These are phyloP conservation scores for Baronia brevicornis DNA, from an alignment of 2,888 invertebrate species.

Conservation along the genomic window DNA sequence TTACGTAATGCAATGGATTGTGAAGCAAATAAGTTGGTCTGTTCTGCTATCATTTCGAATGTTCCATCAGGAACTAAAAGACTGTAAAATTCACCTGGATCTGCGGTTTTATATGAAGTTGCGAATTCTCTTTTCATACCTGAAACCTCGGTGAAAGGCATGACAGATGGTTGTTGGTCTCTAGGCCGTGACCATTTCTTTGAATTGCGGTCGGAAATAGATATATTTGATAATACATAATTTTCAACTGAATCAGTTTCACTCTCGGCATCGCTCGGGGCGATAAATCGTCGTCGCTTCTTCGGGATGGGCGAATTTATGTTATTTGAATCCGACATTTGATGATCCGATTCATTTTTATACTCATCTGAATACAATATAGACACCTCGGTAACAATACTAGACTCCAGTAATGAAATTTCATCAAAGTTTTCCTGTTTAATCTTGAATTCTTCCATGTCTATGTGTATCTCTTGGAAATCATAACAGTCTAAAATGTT, in stretches of 20 bases:
- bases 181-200: background rate
- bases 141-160: constrained; percentile 4
- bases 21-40: constrained; percentile 11
- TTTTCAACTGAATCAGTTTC: constrained; percentile 1
- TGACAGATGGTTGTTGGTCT: background rate
- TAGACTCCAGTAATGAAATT: no score
- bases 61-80: constrained; percentile 6
- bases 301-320: no score
- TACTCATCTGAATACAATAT: no score
- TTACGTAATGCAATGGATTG: no score
- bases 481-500: no score
- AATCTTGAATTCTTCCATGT: no score
- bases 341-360: no score
- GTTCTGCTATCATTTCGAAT: constrained; percentile 6
- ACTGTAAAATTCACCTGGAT: constrained; percentile 4
- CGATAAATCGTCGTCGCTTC: background rate
- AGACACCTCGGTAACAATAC: no score
- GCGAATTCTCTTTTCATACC: constrained; percentile 5
- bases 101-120: background rate
- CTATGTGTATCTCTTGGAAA: no score
- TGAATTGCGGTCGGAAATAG: background rate
- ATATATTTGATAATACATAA: background rate
- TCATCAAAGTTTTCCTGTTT: no score
- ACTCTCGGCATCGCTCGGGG: background rate
- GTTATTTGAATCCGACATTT: no score